These are phyloP conservation scores for Amiota communis DNA, from an alignment of 2,888 invertebrate species.

Conservation along the genomic window DNA sequence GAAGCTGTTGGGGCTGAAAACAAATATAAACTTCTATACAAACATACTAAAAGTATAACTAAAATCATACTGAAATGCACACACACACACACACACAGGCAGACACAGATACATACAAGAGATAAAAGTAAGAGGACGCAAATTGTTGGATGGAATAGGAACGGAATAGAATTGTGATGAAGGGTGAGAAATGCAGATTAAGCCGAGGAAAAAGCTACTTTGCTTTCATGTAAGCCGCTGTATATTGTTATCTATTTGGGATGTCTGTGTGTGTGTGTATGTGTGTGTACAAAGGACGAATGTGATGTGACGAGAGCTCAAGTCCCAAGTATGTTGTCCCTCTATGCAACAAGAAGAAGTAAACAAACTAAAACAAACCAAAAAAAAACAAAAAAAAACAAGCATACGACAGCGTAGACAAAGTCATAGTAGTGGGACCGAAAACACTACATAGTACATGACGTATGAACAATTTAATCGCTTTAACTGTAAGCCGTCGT, in stretches of 20 bases:
- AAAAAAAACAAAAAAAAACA: not conserved
- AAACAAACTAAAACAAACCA: too few species aligned
- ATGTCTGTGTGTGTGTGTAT: not conserved
- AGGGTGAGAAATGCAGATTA: not conserved
- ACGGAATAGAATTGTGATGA: not conserved
- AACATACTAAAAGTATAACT: too few species aligned
- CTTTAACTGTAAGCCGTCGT: constrained; percentile 24
- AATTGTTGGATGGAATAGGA: not conserved
- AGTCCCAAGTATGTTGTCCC: too few species aligned
- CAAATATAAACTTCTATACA: too few species aligned
- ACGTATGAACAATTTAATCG: constrained; percentile 43
- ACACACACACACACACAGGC: too few species aligned
- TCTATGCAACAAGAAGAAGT: too few species aligned
- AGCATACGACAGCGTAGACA: not conserved
- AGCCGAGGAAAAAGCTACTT: too few species aligned
- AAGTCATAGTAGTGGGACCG: not conserved
- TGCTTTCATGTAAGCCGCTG: too few species aligned
- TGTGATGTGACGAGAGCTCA: not conserved
- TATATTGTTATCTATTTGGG: not conserved
- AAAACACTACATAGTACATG: constrained; percentile 5
- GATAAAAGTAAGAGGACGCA: not conserved
- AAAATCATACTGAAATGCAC: too few species aligned
- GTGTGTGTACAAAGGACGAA: not conserved
- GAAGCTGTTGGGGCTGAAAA: too few species aligned
- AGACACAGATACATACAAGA: too few species aligned